phyloP scores from a whole-genome alignment of 2,888 invertebrate species.

The Monoplex corrugatus region DNA sequence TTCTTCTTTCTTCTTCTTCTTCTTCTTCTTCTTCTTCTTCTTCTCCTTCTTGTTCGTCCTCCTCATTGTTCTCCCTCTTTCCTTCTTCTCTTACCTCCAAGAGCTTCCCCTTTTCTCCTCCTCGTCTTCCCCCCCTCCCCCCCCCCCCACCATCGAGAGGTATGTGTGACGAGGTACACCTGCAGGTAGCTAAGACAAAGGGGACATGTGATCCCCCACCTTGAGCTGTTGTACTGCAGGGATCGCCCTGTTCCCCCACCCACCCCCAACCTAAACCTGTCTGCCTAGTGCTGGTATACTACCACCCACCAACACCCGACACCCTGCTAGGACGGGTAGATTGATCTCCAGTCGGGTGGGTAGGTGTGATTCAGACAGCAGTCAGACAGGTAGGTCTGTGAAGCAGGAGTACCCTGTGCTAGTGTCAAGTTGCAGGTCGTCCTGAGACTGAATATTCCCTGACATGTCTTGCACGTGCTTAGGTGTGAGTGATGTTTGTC shows the following conservation, averaged over 20 bases:
- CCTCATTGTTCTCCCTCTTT: too few relatives aligned
- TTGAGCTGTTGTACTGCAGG: background rate
- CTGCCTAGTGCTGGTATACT: too few relatives aligned
- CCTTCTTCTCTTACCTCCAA: too few relatives aligned
- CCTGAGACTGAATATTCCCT: background rate
- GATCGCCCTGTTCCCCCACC: background rate
- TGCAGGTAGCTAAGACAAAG: background rate
- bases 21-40: background rate
- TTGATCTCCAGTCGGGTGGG: background rate
- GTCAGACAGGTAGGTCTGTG: background rate
- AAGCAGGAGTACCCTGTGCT: too few relatives aligned
- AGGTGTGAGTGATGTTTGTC: too few relatives aligned
- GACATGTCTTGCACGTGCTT: background rate
- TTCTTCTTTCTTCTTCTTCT: too few relatives aligned
- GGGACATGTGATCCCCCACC: background rate
- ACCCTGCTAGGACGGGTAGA: background rate
- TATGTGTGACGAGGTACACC: background rate
- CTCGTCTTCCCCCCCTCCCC: too few relatives aligned
- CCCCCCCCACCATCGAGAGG: background rate
- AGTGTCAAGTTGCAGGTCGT: background rate
- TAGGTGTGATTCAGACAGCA: background rate
- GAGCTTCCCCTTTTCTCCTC: too few relatives aligned
- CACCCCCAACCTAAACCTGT: background rate
- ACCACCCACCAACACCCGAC: slow-evolving; percentile 8
- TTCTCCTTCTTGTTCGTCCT: too few relatives aligned